phyloP scores from a whole-genome alignment of 2,797 vertebrate genomes.

The Acridotheres tristis region DNA sequence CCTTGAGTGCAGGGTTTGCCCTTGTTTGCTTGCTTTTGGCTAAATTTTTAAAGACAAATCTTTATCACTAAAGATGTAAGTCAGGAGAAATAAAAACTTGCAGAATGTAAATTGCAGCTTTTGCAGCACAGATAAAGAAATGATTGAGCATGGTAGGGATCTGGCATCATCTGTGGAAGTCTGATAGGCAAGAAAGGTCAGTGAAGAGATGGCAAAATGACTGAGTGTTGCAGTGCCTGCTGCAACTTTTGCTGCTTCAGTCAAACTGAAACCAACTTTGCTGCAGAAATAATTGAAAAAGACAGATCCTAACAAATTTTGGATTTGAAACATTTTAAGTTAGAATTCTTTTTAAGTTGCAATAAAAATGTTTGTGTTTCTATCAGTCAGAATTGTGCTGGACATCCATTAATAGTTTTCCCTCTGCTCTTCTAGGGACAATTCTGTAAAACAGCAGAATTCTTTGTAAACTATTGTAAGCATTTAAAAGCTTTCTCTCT shows the following conservation, averaged over 20 bases:
- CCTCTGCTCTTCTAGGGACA: not conserved
- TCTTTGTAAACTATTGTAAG: not conserved
- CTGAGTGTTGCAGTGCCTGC: rapidly evolving
- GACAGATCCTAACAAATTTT: not conserved
- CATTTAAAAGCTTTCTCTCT: not conserved
- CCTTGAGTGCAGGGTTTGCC: not conserved
- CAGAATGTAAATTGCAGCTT: not conserved
- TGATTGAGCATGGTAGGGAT: not conserved
- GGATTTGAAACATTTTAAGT: not conserved
- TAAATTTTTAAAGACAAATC: not conserved
- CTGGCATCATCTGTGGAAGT: not conserved
- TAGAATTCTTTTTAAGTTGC: not conserved
- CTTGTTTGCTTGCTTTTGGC: not conserved
- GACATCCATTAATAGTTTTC: not conserved
- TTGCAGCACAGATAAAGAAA: not conserved
- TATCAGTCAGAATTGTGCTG: not conserved
- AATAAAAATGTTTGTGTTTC: not conserved
- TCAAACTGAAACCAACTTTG: not conserved
- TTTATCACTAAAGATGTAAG: not conserved
- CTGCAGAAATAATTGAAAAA: not conserved
- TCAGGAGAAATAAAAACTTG: not conserved
- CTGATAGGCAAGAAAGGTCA: not conserved
- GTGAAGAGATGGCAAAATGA: not conserved
- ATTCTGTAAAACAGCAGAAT: not conserved
- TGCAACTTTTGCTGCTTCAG: not conserved